Evolutionary conservation across 2,113 vertebrate genomes (phyloP), one percentile per base, ranked within the genome.

Genomic region (Aldabrachelys gigantea): DNA sequence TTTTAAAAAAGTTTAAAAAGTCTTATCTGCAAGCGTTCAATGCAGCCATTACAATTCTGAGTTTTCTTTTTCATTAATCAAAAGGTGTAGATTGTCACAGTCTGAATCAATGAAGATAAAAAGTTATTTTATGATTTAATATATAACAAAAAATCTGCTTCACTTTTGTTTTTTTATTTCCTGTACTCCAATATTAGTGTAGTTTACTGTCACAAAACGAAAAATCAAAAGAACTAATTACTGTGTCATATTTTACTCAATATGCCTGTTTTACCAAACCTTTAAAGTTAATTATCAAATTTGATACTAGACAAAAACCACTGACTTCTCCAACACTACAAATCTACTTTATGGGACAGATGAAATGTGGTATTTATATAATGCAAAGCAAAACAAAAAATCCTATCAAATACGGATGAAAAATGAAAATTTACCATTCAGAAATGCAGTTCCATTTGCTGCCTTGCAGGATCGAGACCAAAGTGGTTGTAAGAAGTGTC

Each of bases 301-400:
- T 0, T 31, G 25, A 41, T 84, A 78, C 5, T 50, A 69, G 8
- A 69, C 1, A 49, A 86, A 94, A 35, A 54, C 5, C 53, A 57
- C 25, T 21, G 6, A 69, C 29, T 82, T 90, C 65, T 85, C 87
- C 80, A 80, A 56, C 56, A 57, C 17, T 79, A 89, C 56, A 92
- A 25, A 89, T 47, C 25, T 5, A 84, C 41, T 56, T 54, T 86
- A 89, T 47, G 84, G 47, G 35, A 19, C 7, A 44, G 75, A 75
- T 44, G 50, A 80, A 65, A 47, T 9, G 35, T 65, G 56, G 49
- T 69, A 50, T 0, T 0, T 25, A 78, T 8, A 5, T 0, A 86
- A 80, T 31, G 78, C n/a, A 82, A 50, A 49, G 27, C 19, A 87
- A 95, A 91, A 1, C 2, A 29, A 29, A 57, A 41, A 14, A 44